A percentile compares a stretch with the other conserved stretches of the same genome.
phyloP scores from a whole-genome alignment of 1,140 invertebrate genomes.

The Drosophila santomea region DNA sequence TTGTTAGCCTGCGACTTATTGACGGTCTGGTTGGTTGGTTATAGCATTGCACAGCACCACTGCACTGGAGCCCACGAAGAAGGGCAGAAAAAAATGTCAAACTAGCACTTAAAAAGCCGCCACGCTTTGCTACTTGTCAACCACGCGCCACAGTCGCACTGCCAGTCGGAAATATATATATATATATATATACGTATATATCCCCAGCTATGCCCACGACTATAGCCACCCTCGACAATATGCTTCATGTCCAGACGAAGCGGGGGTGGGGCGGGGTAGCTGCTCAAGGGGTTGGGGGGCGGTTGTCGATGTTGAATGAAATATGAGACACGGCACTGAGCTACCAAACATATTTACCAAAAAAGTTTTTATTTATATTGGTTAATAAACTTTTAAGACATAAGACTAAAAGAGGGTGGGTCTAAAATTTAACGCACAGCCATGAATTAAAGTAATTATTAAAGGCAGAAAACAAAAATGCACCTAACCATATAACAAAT shows the following conservation, averaged over 20 bases:
- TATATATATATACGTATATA: no score
- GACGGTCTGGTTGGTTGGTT: slow-evolving; percentile 71
- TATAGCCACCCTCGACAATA: slow-evolving; percentile 71
- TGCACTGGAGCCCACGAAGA: slow-evolving; percentile 12
- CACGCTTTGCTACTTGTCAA: slow-evolving; percentile 81
- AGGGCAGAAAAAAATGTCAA: slow-evolving; percentile 66
- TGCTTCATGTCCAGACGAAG: slow-evolving; percentile 65
- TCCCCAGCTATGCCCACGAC: neutral
- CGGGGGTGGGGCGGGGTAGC: slow-evolving; percentile 5
- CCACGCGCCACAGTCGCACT: slow-evolving; percentile 63
- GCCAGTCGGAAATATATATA: neutral
- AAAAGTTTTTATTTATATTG: no score
- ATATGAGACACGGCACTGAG: slow-evolving; percentile 43
- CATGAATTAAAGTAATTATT: no score
- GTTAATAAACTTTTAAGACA: neutral
- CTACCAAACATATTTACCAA: slow-evolving; percentile 5
- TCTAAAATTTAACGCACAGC: no score
- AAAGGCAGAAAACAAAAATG: no score
- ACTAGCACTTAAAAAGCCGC: slow-evolving; percentile 81
- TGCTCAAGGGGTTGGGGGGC: slow-evolving; percentile 16
- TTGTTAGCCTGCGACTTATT: slow-evolving; percentile 80
- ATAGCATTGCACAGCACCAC: slow-evolving; percentile 41
- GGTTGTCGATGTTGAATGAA: slow-evolving; percentile 33
- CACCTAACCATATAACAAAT: no score
- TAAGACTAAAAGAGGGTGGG: no score